Base-by-base conservation (phyloP, 2,797 vertebrate genomes). In the Enteromius mattozi region DNA sequence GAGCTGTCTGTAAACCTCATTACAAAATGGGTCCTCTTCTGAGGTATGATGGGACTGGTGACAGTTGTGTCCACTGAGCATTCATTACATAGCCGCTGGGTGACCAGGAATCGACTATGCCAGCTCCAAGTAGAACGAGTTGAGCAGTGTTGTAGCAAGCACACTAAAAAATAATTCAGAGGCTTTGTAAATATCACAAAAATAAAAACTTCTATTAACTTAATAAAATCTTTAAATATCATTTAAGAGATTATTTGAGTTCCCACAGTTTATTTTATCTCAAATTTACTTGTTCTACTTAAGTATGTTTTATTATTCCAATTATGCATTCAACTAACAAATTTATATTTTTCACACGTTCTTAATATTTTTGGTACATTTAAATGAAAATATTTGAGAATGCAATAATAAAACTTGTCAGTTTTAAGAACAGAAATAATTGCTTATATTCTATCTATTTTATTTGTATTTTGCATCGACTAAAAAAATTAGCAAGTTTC, bases 1-100 rank as follows among this genome's bases (percentile, higher is more conserved):
- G 68, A 40, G 54, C 59, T 78, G 86, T 84, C 70, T 78, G 78
- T 87, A 85, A 84, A 88, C 63, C 80, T 83, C 84, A 85, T 85
- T 74, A 88, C 35, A 74, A 77, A 77, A 82, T 9, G 65, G 54
- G 40, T 81, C 40, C 78, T 84, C 72, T 87, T 65, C 71, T 78
- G 71, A 68, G 70, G 71, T 40, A 70, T 81, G 83, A 84, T 68
- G 77, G 71, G 82, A 84, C n/a, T 51, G 51, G 63, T 77, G 61
- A 79, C 81, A 86, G 78, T 56, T 40, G 24, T 45, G 75, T 65
- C 68, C 81, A 83, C 56, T 35, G 81, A 75, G 70, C 49, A 84
- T 84, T 84, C 66, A 71, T 78, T 84, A 84, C 82, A 78, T 68
- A 21, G 81, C 81, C 81, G 63, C 72, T 21, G 47, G 75, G 49